Conservation (phyloP, 2,888 invertebrate genomes). For the Drosophila hamatofila region DNA sequence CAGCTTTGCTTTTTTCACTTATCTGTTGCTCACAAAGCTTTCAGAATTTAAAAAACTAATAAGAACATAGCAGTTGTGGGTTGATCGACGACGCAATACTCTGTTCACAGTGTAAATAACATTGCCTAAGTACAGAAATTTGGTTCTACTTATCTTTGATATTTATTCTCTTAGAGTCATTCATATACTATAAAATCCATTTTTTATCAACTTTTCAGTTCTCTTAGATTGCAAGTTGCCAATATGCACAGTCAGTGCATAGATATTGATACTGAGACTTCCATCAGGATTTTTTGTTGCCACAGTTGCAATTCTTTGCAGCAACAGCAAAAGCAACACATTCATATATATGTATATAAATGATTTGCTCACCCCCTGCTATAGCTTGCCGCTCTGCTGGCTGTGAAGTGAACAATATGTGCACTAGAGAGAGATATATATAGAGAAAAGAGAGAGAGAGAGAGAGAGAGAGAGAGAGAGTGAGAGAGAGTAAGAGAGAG, state of each 20-base stretch:
- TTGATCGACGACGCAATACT: background rate
- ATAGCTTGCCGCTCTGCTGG: background rate
- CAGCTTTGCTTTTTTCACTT: background rate
- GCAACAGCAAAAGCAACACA: constrained; percentile 29
- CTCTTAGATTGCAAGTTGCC: background rate
- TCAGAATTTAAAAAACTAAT: background rate
- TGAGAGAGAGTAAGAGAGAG: background rate
- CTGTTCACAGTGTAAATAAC: background rate
- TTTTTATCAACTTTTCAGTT: background rate
- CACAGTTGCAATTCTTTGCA: constrained; percentile 35
- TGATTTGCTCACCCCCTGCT: constrained; percentile 1
- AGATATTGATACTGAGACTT: constrained; percentile 16
- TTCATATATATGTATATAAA: background rate
- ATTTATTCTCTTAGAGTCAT: background rate
- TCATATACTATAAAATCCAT: background rate
- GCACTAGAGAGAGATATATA: background rate
- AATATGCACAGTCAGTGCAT: constrained; percentile 1
- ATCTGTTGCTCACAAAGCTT: background rate
- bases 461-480: background rate
- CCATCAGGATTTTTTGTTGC: constrained; percentile 20
- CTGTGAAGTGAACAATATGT: constrained; percentile 36
- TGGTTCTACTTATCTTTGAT: background rate
- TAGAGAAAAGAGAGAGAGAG: too few species aligned
- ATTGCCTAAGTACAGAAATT: too few species aligned
- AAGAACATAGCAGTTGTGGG: background rate